Conservation (phyloP, 2,113 vertebrate genomes). For the Enhydra lutris region DNA sequence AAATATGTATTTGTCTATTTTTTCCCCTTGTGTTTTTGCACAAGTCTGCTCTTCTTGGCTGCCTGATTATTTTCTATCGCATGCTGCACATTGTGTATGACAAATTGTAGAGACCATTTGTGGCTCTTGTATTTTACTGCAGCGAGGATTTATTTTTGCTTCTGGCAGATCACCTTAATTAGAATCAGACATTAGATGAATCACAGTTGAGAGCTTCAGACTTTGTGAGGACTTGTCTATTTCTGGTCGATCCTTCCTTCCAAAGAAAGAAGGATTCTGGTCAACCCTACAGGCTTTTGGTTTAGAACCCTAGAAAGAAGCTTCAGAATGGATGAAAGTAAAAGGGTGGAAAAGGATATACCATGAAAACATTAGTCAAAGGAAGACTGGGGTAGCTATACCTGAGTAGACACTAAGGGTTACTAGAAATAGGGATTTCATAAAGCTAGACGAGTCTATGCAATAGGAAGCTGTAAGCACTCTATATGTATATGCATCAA, state of each 20-base stretch:
- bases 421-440: not conserved
- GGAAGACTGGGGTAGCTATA: not conserved
- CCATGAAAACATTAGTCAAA: not conserved
- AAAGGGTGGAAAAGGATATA: not conserved
- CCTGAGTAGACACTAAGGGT: not conserved
- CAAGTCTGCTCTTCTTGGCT: not conserved
- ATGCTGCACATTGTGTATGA: not conserved
- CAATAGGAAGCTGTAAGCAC: not conserved
- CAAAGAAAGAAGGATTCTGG: not conserved
- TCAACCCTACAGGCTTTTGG: not conserved
- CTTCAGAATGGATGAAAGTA: not conserved
- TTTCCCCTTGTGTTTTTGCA: not conserved
- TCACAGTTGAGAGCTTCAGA: not conserved
- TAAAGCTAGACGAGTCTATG: not conserved
- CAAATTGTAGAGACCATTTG: not conserved
- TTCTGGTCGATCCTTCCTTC: not conserved
- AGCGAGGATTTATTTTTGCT: not conserved
- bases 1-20: not conserved
- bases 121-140: not conserved
- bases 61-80: not conserved
- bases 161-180: constrained; percentile 2
- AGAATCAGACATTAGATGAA: not conserved
- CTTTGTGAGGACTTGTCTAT: not conserved
- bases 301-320: not conserved
- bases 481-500: not conserved